Base-by-base conservation (phyloP, 1,140 invertebrate genomes). In the Streblospio benedicti region DNA sequence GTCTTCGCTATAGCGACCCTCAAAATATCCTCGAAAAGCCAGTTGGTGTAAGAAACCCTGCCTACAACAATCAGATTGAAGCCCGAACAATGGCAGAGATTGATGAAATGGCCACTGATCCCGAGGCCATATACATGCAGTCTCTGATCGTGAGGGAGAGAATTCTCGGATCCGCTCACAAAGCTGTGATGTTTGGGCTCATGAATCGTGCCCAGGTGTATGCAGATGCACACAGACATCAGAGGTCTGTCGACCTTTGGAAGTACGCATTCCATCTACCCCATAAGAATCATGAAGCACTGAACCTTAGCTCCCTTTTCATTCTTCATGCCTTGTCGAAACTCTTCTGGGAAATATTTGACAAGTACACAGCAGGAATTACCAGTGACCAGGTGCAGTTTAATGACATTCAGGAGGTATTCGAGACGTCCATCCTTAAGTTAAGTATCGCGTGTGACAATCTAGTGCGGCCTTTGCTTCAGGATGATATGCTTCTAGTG, bases 131-230 rank as follows among this genome's bases (percentile, higher is more conserved):
- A 77, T 81, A 88, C 59, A 87, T 86, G 66, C 89, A 92, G 71
- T 88, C 87, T 70, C 75, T 93, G 45, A 73, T 93, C 12, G 88
- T 93, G 60, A 87, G 86, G 63, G 87, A 90, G 74, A 79, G 90
- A 67, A 86, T 92, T 67, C 77, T 93, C 31, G 90, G 89, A 3
- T 78, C 83, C 5, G 75, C 83, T 65, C 90, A 93, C 72, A 90
- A 90, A 75, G 89, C 92, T 71, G 88, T 87, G 59, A 82, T 92
- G 18, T 90, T 89, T 60, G 82, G 88, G 33, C 63, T 85, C 2
- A 84, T 85, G 82, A 84, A 82, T 68, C 78, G 89, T 59, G 90
- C 90, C 41, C 90, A 90, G 4, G 85, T 88, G 0, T 93, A 91
- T 78, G 90, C 88, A 0, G 90, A 93, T 74, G 84, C 87, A 20